Conservation (phyloP, 2,888 invertebrate species). For the Pycnomerus fuliginosus region DNA sequence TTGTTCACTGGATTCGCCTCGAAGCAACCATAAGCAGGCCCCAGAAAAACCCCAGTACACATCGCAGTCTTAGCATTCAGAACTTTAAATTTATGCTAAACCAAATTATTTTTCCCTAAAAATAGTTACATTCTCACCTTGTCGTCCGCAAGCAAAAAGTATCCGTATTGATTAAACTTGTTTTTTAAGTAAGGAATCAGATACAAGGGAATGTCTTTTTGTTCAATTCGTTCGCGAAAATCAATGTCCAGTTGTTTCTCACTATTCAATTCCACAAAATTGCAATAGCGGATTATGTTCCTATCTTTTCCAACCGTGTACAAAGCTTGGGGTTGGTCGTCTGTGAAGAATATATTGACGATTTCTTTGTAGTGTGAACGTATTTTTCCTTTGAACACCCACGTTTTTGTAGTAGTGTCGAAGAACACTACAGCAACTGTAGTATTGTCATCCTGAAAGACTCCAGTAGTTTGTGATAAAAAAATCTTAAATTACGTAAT, state of each 20-base stretch:
- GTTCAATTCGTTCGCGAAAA: conserved; percentile 63
- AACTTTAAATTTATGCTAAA: conserved; percentile 69
- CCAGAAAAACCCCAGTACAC: conserved; percentile 65
- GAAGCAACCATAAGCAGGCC: conserved; percentile 65
- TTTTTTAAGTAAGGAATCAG: conserved; percentile 32
- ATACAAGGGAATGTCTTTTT: conserved; percentile 60
- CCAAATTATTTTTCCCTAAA: background rate
- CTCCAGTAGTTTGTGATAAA: conserved; percentile 7
- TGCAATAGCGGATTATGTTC: conserved; percentile 60
- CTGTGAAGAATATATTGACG: conserved; percentile 58
- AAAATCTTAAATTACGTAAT: conserved; percentile 53
- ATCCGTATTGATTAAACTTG: conserved; percentile 26
- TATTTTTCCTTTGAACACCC: conserved; percentile 62
- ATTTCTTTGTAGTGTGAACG: conserved; percentile 63
- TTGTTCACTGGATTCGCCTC: conserved; percentile 55
- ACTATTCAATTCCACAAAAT: conserved; percentile 7
- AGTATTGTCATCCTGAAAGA: conserved; percentile 55
- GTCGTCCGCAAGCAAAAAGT: conserved; percentile 62
- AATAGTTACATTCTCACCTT: conserved; percentile 51
- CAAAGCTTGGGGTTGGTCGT: conserved; percentile 51
- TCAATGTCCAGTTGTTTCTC: background rate
- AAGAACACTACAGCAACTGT: conserved; percentile 58
- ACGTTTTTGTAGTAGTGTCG: conserved; percentile 47
- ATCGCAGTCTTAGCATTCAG: conserved; percentile 63
- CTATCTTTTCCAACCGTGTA: conserved; percentile 62